A percentile compares a stretch with the other conserved stretches of the same genome.
These are phyloP conservation scores for Bubo bubo DNA, from an alignment of 2,113 vertebrate genomes.

Conservation along the genomic window DNA sequence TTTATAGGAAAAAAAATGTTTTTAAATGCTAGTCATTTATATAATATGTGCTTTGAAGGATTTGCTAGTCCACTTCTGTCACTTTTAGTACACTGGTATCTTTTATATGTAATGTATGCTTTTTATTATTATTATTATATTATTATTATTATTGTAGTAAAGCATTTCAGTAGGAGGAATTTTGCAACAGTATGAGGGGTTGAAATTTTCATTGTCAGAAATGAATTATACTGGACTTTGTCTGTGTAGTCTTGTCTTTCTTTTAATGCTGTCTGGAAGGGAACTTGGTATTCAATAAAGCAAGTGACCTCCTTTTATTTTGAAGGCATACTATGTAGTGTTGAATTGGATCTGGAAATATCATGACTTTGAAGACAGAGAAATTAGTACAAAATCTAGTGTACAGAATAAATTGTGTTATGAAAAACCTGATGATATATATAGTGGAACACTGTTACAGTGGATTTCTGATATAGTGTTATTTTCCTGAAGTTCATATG, in stretches of 20 bases:
- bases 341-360: constrained; percentile 73
- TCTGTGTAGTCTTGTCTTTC: constrained; percentile 81
- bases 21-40: constrained; percentile 87
- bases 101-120: constrained; percentile 93
- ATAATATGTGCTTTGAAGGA: constrained; percentile 83
- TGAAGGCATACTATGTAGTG: constrained; percentile 76
- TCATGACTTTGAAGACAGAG: constrained; percentile 59
- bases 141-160: constrained; percentile 86
- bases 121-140: constrained; percentile 81
- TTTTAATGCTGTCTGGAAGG: constrained; percentile 79
- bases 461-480: constrained; percentile 76
- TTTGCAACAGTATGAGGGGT: constrained; percentile 83
- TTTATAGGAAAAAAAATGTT: constrained; percentile 82
- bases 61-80: constrained; percentile 84
- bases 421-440: constrained; percentile 51
- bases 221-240: constrained; percentile 85
- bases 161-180: constrained; percentile 89
- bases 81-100: constrained; percentile 90
- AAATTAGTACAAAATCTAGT: constrained; percentile 60
- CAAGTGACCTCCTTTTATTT: constrained; percentile 77
- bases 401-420: constrained; percentile 73
- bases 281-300: constrained; percentile 80
- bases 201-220: constrained; percentile 87
- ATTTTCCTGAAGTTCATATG: constrained; percentile 70
- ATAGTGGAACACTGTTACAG: constrained; percentile 67